These are phyloP conservation scores for Phodopus roborovskii DNA, from an alignment of 2,113 vertebrate species.

Conservation along the genomic window DNA sequence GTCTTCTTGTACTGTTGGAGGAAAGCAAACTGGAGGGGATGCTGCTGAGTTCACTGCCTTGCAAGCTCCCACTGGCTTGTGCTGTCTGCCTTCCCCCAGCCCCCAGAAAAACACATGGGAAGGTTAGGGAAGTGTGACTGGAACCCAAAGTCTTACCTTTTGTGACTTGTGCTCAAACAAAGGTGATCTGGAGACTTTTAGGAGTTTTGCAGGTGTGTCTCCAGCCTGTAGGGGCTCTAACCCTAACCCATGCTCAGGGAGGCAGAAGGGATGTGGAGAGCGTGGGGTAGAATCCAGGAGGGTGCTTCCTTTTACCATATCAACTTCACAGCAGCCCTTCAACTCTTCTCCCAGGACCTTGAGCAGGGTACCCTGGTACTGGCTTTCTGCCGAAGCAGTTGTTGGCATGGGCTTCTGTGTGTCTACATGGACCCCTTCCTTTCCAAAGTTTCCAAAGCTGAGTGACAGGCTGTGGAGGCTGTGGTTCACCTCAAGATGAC, in stretches of 20 bases:
- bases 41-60: not conserved
- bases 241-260: too few species aligned
- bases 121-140: not conserved
- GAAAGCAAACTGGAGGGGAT: not conserved
- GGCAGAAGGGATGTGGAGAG: not conserved
- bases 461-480: too few species aligned
- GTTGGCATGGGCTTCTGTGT: not conserved
- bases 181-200: not conserved
- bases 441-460: not conserved
- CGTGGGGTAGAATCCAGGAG: too few species aligned
- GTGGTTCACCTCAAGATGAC: not conserved
- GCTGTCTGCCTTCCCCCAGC: not conserved
- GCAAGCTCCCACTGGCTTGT: not conserved
- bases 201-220: not conserved
- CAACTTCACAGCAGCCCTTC: too few species aligned
- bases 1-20: too few species aligned
- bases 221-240: not conserved
- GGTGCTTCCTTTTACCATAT: rapidly evolving
- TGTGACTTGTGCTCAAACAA: not conserved
- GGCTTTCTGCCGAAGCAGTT: not conserved
- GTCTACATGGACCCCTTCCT: not conserved
- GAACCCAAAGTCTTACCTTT: not conserved
- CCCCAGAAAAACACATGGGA: not conserved
- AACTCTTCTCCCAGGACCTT: not conserved
- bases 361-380: not conserved